These are phyloP conservation scores for Sesia apiformis DNA, from an alignment of 2,888 invertebrate species.

Conservation along the genomic window DNA sequence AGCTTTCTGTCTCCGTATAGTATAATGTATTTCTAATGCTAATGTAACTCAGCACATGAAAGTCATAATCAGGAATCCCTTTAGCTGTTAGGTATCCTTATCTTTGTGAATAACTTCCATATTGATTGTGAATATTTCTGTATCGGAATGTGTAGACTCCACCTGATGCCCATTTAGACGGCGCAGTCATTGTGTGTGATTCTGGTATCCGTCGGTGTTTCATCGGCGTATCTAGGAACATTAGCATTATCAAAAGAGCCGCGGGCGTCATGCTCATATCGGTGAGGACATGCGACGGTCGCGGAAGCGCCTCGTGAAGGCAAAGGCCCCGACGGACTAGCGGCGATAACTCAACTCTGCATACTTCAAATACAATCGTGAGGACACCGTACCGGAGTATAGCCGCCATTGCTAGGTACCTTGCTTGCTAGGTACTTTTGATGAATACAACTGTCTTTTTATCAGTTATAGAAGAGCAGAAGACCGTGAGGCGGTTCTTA, in stretches of 20 bases:
- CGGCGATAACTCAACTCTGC: slow-evolving; percentile 63
- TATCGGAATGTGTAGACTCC: slow-evolving; percentile 37
- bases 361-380: slow-evolving; percentile 62
- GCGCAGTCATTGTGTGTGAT: slow-evolving; percentile 56
- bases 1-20: neutral
- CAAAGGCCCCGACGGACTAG: slow-evolving; percentile 58
- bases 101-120: slow-evolving; percentile 18
- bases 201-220: slow-evolving; percentile 44
- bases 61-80: neutral
- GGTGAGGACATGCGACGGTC: slow-evolving; percentile 56
- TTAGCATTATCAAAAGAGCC: slow-evolving; percentile 71
- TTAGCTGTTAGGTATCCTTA: neutral
- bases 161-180: slow-evolving; percentile 53
- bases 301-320: slow-evolving; percentile 53
- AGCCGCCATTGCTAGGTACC: slow-evolving; percentile 19
- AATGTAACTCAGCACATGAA: neutral
- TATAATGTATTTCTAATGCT: neutral
- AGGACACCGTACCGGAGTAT: slow-evolving; percentile 36
- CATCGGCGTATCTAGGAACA: slow-evolving; percentile 52
- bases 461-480: too few relatives aligned
- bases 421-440: too few relatives aligned
- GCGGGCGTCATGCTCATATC: slow-evolving; percentile 64
- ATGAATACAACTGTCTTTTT: too few relatives aligned
- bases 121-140: slow-evolving; percentile 36
- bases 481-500: too few relatives aligned